Evolutionary conservation across 2,888 invertebrate genomes (phyloP), one percentile per base, ranked within the genome.

Genomic region (Drosophila prolongata): DNA sequence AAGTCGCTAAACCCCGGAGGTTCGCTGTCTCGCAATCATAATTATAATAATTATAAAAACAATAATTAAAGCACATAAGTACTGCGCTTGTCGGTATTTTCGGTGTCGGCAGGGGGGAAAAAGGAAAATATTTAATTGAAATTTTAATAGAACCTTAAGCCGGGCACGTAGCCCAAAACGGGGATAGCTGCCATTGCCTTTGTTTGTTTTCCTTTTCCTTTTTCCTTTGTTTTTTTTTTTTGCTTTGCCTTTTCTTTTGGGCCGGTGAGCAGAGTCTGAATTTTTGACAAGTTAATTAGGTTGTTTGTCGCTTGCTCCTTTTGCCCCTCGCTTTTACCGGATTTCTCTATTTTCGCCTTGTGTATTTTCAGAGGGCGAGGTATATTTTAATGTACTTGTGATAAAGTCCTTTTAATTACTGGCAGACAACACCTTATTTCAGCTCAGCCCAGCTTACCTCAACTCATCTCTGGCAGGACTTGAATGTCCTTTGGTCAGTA

Each of bases 211-310:
- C 47, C 46, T 30, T 68, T 35, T n/a, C 16, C 35, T 62, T 66
- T 71, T 58, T 58, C 64, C 38, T 43, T 27, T 59, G 62, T 62
- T 59, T 57, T 54, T 38, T 38, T 55, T 69, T 64, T 61, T 56
- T 42, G 24, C 44, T 73, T 60, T 65, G 24, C 24, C 30, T 76
- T 50, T 42, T 10, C 24, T 54, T 42, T 50, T 47, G 16, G 37
- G 54, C 47, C 73, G 79, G 60, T 81, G 69, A 66, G 53, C 69
- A 44, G 49, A 64, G 62, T 56, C 67, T 73, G 79, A 80, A 80
- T 76, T 80, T 80, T 80, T 84, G 84, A 80, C 79, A 80, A 80
- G 79, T 84, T 80, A 80, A 80, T 84, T 80, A 84, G 79, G 68
- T 83, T 79, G 83, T 77, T 79, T 79, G 74, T 65, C 54, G 64